Percentiles rank a stretch among this genome's conserved stretches.
phyloP scores from a whole-genome alignment of 2,797 vertebrate species.

The Chrosomus eos region DNA sequence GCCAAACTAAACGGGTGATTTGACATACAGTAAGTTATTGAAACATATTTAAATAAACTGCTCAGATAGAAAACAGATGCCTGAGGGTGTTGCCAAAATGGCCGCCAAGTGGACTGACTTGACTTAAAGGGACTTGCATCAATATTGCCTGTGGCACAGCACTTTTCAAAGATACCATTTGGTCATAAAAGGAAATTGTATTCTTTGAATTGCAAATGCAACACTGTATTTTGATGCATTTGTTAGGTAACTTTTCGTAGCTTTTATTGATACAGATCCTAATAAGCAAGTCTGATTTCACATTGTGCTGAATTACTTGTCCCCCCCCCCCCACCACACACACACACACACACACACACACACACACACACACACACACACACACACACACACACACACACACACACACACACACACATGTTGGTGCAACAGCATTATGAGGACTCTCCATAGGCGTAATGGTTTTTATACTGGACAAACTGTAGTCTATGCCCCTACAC shows the following conservation, averaged over 20 bases:
- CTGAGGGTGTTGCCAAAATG: slow-evolving; percentile 1
- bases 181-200: not conserved
- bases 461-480: no score
- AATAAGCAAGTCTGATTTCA: slow-evolving; percentile 54
- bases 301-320: slow-evolving; percentile 60
- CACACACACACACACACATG: no score
- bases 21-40: not conserved
- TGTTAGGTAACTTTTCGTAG: not conserved
- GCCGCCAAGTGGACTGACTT: not conserved
- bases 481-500: no score
- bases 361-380: no score
- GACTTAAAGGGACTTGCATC: not conserved
- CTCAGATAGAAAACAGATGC: not conserved
- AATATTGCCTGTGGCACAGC: slow-evolving; percentile 24
- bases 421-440: no score
- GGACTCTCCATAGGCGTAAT: no score
- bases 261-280: not conserved
- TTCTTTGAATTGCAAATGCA: not conserved
- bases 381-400: not conserved
- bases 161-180: slow-evolving; percentile 49
- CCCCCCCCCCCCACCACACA: no score
- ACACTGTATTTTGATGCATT: not conserved
- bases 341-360: not conserved
- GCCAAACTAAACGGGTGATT: not conserved
- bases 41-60: not conserved